phyloP scores from a whole-genome alignment of 2,113 vertebrate genomes.

The Ammodytes marinus region DNA sequence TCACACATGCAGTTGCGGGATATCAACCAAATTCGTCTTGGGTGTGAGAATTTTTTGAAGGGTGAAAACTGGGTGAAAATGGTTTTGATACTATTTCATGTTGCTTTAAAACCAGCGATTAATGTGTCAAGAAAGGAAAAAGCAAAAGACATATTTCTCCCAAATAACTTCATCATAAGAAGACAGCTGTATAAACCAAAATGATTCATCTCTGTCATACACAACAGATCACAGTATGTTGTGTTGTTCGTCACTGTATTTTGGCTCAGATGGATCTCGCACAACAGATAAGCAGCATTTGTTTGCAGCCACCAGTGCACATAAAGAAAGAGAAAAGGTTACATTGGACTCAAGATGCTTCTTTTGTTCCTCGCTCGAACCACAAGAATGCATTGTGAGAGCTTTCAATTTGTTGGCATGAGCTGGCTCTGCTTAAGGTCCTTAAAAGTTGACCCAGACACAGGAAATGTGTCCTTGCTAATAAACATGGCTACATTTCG shows the following conservation, averaged over 20 bases:
- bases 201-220: conserved; percentile 7
- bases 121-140: not conserved
- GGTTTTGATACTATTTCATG: not conserved
- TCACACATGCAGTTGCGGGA: conserved; percentile 57
- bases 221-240: not conserved
- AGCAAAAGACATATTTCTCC: not conserved
- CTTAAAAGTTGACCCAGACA: conserved; percentile 9
- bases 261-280: conserved; percentile 7
- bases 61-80: conserved; percentile 46
- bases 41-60: conserved; percentile 33
- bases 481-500: not conserved
- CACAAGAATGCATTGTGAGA: conserved; percentile 38
- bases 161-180: not conserved
- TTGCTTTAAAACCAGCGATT: not conserved
- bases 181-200: not conserved
- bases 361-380: conserved; percentile 45
- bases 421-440: not conserved
- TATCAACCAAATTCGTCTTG: conserved; percentile 37
- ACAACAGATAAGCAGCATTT: conserved; percentile 40
- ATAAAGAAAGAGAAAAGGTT: conserved; percentile 48
- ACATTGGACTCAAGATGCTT: conserved; percentile 35
- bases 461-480: not conserved
- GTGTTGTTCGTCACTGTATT: conserved; percentile 18
- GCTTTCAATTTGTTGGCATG: conserved; percentile 13
- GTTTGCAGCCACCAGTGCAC: conserved; percentile 29